Conservation (phyloP, 2,113 vertebrate species). For the Platysternon megacephalum region DNA sequence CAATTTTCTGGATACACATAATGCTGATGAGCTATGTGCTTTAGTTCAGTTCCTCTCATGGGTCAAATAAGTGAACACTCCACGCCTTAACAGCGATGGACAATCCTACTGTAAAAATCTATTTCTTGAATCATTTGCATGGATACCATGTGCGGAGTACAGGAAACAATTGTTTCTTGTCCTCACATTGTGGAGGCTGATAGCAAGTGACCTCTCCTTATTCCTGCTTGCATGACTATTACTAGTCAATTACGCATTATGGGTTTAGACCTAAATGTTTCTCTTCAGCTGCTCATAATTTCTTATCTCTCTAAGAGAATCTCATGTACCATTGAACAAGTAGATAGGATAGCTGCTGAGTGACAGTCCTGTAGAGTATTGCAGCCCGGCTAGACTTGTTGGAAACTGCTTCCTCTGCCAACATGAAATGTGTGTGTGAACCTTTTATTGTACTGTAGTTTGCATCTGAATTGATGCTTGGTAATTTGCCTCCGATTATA, state of each 20-base stretch:
- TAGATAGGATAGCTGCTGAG: accelerated
- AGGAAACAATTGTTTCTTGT: background rate
- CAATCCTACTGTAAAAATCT: background rate
- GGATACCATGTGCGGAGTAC: background rate
- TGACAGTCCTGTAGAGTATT: accelerated
- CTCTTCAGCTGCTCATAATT: background rate
- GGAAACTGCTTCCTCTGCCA: background rate
- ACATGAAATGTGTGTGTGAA: conserved; percentile 45
- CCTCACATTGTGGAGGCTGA: accelerated
- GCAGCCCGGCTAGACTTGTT: background rate
- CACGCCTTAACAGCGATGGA: background rate
- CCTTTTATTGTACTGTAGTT: background rate
- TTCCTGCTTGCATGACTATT: background rate
- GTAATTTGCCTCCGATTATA: conserved; percentile 44
- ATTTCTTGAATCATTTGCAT: accelerated
- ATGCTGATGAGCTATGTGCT: background rate
- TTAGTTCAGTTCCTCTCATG: background rate
- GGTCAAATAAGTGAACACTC: accelerated
- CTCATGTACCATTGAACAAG: background rate
- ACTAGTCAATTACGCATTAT: background rate
- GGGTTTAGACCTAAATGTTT: background rate
- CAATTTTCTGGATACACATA: background rate
- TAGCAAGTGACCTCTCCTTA: accelerated
- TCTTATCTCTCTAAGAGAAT: background rate
- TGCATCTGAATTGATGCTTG: conserved; percentile 57